A percentile compares a stretch with the other conserved stretches of the same genome.
Evolutionary conservation across 2,888 invertebrate species (phyloP).

Genomic region (Mythimna albipuncta): DNA sequence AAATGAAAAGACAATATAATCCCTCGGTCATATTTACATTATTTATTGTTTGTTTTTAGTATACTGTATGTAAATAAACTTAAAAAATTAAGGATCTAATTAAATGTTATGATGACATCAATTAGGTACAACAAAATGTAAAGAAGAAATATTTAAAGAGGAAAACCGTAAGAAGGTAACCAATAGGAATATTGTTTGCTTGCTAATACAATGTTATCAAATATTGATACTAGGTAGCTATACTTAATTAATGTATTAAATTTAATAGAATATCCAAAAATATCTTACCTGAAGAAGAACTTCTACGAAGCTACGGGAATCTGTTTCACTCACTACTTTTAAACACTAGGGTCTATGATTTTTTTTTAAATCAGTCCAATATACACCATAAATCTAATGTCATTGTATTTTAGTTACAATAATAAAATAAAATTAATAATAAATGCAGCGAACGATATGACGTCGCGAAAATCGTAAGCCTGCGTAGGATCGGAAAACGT

Average conservation of each 20-base stretch:
- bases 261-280: conserved; percentile 1
- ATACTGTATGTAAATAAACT: background rate
- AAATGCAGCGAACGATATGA: conserved; percentile 56
- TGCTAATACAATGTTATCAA: background rate
- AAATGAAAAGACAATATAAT: background rate
- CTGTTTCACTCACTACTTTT: conserved; percentile 79
- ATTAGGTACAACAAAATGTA: background rate
- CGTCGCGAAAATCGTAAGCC: conserved; percentile 76
- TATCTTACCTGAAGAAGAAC: conserved; percentile 79
- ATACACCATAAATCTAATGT: conserved; percentile 55
- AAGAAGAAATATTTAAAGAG: background rate
- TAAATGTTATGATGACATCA: conserved; percentile 1
- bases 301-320: conserved; percentile 71
- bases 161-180: background rate
- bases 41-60: no score
- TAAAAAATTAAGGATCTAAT: background rate
- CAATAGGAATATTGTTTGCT: background rate
- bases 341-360: conserved; percentile 67
- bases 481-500: conserved; percentile 71
- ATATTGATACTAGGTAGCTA: background rate
- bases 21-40: background rate
- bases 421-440: conserved; percentile 33
- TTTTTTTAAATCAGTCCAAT: conserved; percentile 54
- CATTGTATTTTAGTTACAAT: conserved; percentile 53
- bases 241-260: background rate